Percentiles rank a stretch among this genome's conserved stretches.
phyloP scores from a whole-genome alignment of 2,113 vertebrate genomes.

The Tragelaphus imberbis region DNA sequence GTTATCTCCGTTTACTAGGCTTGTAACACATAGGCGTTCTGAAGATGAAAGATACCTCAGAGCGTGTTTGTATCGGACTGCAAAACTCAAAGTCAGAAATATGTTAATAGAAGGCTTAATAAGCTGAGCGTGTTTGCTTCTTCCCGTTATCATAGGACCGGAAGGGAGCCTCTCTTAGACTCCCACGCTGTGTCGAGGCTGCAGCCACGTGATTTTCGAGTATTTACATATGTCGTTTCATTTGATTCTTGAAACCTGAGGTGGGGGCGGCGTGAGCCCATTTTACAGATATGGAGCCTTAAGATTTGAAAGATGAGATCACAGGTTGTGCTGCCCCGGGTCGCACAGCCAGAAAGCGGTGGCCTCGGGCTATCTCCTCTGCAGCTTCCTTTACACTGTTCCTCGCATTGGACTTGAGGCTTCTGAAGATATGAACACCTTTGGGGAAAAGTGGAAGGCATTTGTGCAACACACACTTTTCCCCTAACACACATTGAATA shows the following conservation, averaged over 20 bases:
- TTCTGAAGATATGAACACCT: not conserved
- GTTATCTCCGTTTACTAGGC: not conserved
- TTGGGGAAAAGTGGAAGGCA: not conserved
- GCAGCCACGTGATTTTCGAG: rapidly evolving
- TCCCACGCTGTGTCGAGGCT: rapidly evolving
- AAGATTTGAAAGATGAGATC: not conserved
- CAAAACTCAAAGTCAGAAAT: not conserved
- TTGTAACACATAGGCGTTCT: not conserved
- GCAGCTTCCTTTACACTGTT: rapidly evolving
- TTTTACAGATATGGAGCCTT: not conserved
- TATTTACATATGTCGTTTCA: not conserved
- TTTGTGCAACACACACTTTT: not conserved
- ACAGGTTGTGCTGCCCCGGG: not conserved
- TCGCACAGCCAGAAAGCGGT: rapidly evolving
- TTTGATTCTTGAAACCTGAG: not conserved
- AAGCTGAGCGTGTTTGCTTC: not conserved
- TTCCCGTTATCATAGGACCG: not conserved
- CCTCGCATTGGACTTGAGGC: not conserved
- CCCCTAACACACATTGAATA: not conserved
- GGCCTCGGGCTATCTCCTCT: not conserved
- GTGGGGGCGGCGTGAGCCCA: not conserved
- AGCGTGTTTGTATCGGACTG: not conserved
- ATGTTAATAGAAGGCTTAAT: not conserved
- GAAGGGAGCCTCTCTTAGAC: no score
- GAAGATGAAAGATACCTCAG: not conserved